These are phyloP conservation scores for Daktulosphaira vitifoliae DNA, from an alignment of 1,140 invertebrate genomes.

Conservation along the genomic window DNA sequence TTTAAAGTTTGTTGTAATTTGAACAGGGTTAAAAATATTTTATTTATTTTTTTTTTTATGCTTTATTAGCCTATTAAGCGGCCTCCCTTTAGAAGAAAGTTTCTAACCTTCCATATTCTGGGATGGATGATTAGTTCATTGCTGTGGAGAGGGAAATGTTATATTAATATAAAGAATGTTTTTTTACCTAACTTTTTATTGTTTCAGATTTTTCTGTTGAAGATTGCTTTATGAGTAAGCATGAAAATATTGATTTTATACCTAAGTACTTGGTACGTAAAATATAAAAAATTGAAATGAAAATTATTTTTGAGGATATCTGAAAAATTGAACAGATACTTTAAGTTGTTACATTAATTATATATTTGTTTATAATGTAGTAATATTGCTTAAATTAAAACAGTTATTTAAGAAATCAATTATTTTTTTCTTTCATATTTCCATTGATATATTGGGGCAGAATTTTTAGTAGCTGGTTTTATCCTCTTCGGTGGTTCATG, in stretches of 20 bases:
- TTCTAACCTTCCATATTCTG: no score
- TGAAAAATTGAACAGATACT: not conserved
- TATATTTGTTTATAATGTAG: slow-evolving; percentile 1
- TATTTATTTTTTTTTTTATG: no score
- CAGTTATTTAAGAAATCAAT: slow-evolving; percentile 23
- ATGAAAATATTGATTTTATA: not conserved
- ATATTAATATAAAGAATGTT: no score
- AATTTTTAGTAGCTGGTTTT: slow-evolving; percentile 54
- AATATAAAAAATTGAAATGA: no score
- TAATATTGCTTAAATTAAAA: not conserved
- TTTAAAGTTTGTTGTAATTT: no score
- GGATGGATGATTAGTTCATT: no score
- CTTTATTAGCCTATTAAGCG: no score
- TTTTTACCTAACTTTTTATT: no score
- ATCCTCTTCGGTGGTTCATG: slow-evolving; percentile 57
- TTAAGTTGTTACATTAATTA: not conserved
- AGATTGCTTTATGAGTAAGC: not conserved
- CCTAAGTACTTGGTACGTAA: slow-evolving; percentile 13
- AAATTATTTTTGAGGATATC: not conserved
- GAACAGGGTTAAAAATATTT: no score
- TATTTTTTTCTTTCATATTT: slow-evolving; percentile 74
- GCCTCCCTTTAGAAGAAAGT: no score
- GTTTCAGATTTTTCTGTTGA: not conserved
- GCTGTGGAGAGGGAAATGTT: no score
- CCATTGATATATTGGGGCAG: slow-evolving; percentile 77